A percentile compares a stretch with the other conserved stretches of the same genome.
phyloP scores from a whole-genome alignment of 2,888 invertebrate species.

The Orthonychiurus folsomi region DNA sequence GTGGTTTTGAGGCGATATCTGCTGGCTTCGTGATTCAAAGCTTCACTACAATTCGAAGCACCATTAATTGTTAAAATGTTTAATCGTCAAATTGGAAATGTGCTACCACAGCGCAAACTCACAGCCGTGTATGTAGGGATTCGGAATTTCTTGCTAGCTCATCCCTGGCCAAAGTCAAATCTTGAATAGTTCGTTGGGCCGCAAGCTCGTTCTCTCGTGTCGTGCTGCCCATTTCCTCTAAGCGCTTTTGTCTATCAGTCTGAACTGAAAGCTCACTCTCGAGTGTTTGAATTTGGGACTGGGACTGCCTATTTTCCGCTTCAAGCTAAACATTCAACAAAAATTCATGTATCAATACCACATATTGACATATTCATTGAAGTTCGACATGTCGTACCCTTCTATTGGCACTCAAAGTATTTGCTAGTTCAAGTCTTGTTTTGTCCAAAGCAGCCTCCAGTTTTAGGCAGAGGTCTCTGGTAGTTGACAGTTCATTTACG shows the following conservation, averaged over 20 bases:
- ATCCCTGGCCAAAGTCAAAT: slow-evolving; percentile 25
- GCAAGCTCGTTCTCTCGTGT: slow-evolving; percentile 33
- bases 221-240: slow-evolving; percentile 28
- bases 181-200: slow-evolving; percentile 17
- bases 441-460: slow-evolving; percentile 34
- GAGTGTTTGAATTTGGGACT: slow-evolving; percentile 21
- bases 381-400: slow-evolving; percentile 21
- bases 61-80: background rate
- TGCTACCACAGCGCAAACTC: slow-evolving; percentile 3
- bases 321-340: slow-evolving; percentile 24
- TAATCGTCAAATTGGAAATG: background rate
- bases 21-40: slow-evolving; percentile 28
- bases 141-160: slow-evolving; percentile 20
- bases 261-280: slow-evolving; percentile 25
- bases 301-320: slow-evolving; percentile 30
- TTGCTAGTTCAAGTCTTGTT: slow-evolving; percentile 29
- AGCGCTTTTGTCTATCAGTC: slow-evolving; percentile 19
- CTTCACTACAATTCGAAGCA: slow-evolving; percentile 27
- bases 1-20: slow-evolving; percentile 31
- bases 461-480: slow-evolving; percentile 27
- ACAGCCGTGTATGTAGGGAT: slow-evolving; percentile 28
- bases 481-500: slow-evolving; percentile 26
- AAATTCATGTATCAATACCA: slow-evolving; percentile 7
- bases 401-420: slow-evolving; percentile 29
- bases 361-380: background rate